Evolutionary conservation across 2,888 invertebrate genomes (phyloP), one percentile per base, ranked within the genome.

Genomic region (Colostygia pectinataria): DNA sequence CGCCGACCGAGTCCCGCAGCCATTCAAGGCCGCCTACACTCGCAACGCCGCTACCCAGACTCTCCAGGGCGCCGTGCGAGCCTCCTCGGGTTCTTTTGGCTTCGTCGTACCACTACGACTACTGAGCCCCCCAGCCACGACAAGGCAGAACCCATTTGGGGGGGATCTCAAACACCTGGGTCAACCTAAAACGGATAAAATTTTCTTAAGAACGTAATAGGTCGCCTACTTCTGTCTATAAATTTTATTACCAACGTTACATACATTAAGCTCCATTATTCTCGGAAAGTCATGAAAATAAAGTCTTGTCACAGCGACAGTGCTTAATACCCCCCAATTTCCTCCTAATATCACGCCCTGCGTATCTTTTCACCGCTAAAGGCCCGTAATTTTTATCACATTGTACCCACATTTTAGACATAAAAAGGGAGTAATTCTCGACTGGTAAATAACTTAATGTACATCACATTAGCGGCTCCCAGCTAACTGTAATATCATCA

Each of bases 401-500:
- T 66, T 62, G 60, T 55, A 49, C 57, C 64, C 56, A 62, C 66
- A 64, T 64, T 66, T 66, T 66, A 63, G 61, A 57, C 58, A 64
- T 66, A 72, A 72, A 72, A 70, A 68, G 68, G 56, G 56, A 60
- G 69, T 76, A 72, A 80, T 74, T 74, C 72, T 69, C 66, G 66
- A 74, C 71, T 76, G 71, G 76, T 79, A 87, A 87, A 85, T 78
- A 79, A 73, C 74, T 76, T 87, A 82, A 86, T 77, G 77, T 82
- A 80, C 77, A 79, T 79, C 67, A 75, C 76, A 83, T 86, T 83
- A 86, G 76, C 74, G 77, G 64, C 72, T 71, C 77, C 65, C 70
- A 56, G 66, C 73, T 68, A 76, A 72, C 81, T 71, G 83, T 88
- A 87, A 87, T 84, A 82, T 78, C 74, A 85, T 85, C 83, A 83